Conservation (phyloP, 2,888 invertebrate species). For the Hirtodrosophila alboralis region DNA sequence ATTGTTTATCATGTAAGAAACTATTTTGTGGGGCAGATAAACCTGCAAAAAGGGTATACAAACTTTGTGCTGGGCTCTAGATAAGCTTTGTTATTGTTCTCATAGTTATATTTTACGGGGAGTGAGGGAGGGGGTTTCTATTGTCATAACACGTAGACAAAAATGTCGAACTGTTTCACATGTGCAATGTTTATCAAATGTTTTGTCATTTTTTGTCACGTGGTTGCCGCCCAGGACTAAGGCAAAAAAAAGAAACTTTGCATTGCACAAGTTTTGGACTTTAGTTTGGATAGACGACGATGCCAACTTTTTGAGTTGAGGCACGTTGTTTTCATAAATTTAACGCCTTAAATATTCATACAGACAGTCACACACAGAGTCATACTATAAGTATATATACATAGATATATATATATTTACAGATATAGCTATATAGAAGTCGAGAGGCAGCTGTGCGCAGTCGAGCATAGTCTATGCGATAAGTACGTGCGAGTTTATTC, state of each 20-base stretch:
- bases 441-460: conserved; percentile 72
- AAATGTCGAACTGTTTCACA: conserved; percentile 50
- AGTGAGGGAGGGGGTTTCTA: too few species aligned
- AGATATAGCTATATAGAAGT: conserved; percentile 7
- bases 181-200: conserved; percentile 77
- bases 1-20: background rate
- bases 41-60: conserved; percentile 35
- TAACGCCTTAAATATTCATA: conserved; percentile 75
- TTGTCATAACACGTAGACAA: conserved; percentile 59
- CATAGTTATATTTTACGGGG: conserved; percentile 9
- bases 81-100: conserved; percentile 32
- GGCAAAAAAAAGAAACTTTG: conserved; percentile 50
- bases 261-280: conserved; percentile 70
- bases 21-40: conserved; percentile 14
- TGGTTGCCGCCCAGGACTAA: conserved; percentile 30
- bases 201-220: conserved; percentile 75
- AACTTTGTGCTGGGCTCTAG: conserved; percentile 24
- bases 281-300: conserved; percentile 24
- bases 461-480: conserved; percentile 78
- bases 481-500: conserved; percentile 79
- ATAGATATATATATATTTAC: conserved; percentile 5
- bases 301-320: conserved; percentile 39
- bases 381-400: conserved; percentile 4
- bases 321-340: conserved; percentile 79
- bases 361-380: conserved; percentile 31